Percentiles rank a stretch among this genome's conserved stretches.
These are phyloP conservation scores for Philereme vetulata DNA, from an alignment of 2,888 invertebrate genomes.

Conservation along the genomic window DNA sequence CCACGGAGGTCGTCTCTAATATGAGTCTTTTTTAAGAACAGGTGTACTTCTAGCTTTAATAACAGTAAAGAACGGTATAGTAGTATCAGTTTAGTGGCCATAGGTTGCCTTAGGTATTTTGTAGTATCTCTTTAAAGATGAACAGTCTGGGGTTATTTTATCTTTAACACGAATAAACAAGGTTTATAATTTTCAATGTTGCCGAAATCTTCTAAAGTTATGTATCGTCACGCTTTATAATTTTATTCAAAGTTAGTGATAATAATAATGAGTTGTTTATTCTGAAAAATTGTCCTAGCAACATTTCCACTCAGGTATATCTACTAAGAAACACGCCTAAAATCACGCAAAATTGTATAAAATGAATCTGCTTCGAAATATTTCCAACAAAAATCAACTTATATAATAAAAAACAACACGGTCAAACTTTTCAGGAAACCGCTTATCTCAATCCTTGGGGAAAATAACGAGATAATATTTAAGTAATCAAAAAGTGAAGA, in stretches of 20 bases:
- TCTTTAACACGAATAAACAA: conserved; percentile 7
- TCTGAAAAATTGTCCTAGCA: no score
- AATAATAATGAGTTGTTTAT: no score
- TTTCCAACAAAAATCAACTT: conserved; percentile 15
- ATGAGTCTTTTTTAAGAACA: no score
- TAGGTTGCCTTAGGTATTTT: no score
- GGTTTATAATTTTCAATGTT: conserved; percentile 2
- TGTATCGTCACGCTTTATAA: conserved; percentile 18
- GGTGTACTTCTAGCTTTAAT: no score
- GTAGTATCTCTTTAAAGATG: no score
- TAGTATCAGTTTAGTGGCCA: no score
- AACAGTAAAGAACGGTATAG: no score
- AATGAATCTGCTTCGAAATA: conserved; percentile 22
- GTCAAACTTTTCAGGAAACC: conserved; percentile 61
- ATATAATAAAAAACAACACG: conserved; percentile 37
- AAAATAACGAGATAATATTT: conserved; percentile 77
- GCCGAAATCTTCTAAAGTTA: conserved; percentile 11
- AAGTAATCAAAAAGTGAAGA: conserved; percentile 71
- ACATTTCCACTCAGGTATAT: no score
- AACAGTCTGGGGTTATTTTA: conserved; percentile 22
- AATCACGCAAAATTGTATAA: conserved; percentile 2
- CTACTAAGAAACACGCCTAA: no score
- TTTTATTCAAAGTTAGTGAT: conserved; percentile 4
- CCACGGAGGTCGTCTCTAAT: no score
- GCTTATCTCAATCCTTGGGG: conserved; percentile 57